A percentile compares a stretch with the other conserved stretches of the same genome.
phyloP scores from a whole-genome alignment of 2,888 invertebrate genomes.

The Mythimna pallens region DNA sequence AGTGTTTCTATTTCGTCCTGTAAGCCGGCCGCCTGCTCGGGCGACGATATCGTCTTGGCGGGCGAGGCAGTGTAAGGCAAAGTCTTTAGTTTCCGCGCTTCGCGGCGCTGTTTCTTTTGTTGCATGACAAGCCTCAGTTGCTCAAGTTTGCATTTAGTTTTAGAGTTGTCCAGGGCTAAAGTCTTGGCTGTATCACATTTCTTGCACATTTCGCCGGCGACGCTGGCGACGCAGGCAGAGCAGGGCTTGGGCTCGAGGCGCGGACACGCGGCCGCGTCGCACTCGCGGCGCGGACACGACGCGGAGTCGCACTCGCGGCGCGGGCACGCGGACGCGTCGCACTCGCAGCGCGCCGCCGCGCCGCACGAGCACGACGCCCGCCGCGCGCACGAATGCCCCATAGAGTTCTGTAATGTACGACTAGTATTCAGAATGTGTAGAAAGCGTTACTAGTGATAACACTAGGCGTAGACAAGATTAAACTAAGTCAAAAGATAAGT shows the following conservation, averaged over 20 bases:
- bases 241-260: constrained; percentile 72
- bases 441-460: constrained; percentile 42
- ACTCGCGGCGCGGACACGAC: constrained; percentile 69
- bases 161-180: constrained; percentile 93
- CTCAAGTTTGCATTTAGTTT: constrained; percentile 96
- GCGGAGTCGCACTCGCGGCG: constrained; percentile 75
- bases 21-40: constrained; percentile 95
- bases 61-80: constrained; percentile 90
- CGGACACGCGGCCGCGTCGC: constrained; percentile 68
- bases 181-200: constrained; percentile 85
- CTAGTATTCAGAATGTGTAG: constrained; percentile 31
- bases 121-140: constrained; percentile 97
- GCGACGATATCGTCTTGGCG: constrained; percentile 95
- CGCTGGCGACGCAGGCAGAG: constrained; percentile 71
- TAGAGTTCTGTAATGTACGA: constrained; percentile 82
- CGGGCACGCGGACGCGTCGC: constrained; percentile 74
- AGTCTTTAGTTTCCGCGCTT: constrained; percentile 93
- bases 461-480: constrained; percentile 37
- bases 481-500: constrained; percentile 34
- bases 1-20: constrained; percentile 92
- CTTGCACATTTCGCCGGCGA: constrained; percentile 82
- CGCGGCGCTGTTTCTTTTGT: constrained; percentile 95
- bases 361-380: constrained; percentile 77
- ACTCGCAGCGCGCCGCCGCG: constrained; percentile 66
- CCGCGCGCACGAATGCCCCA: constrained; percentile 79